Evolutionary conservation across 1,140 invertebrate genomes (phyloP).

Genomic region (Eupeodes corollae): DNA sequence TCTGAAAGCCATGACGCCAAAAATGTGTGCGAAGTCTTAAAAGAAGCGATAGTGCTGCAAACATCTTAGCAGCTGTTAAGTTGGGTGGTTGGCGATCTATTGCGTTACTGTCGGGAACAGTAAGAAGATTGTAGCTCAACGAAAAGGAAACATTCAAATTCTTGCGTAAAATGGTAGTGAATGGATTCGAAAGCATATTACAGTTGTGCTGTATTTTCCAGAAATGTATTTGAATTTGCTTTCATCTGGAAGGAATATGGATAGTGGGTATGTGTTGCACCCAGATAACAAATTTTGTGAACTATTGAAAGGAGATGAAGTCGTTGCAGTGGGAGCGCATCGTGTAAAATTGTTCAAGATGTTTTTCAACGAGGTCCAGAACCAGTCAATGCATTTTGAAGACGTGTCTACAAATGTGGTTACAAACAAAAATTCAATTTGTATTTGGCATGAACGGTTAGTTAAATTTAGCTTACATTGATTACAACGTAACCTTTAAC

Average conservation of each 20-base stretch:
- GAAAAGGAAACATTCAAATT: conserved; percentile 11
- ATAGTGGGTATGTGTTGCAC: conserved; percentile 14
- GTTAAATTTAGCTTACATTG: no score
- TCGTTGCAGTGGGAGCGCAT: conserved; percentile 9
- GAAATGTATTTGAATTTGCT: conserved; percentile 14
- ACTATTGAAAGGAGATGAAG: conserved; percentile 6
- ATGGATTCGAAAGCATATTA: conserved; percentile 9
- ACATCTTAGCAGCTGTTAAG: no score
- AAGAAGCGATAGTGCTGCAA: no score
- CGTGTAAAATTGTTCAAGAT: conserved; percentile 5
- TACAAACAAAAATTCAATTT: conserved; percentile 5
- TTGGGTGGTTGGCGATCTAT: no score
- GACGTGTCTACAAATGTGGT: no score
- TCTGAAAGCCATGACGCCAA: no score
- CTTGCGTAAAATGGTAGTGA: conserved; percentile 9
- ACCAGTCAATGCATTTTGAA: conserved; percentile 4
- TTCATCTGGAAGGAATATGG: conserved; percentile 16
- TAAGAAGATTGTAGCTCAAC: conserved; percentile 6
- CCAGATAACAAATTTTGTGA: conserved; percentile 8
- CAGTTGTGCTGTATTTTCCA: conserved; percentile 15
- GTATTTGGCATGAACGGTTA: conserved; percentile 18
- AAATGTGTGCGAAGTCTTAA: no score
- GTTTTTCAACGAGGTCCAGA: conserved; percentile 9
- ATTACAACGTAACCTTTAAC: no score
- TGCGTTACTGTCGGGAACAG: conserved; percentile 14